A percentile compares a stretch with the other conserved stretches of the same genome.
Conservation (phyloP, 2,113 vertebrate genomes). For the Caranx melampygus region DNA sequence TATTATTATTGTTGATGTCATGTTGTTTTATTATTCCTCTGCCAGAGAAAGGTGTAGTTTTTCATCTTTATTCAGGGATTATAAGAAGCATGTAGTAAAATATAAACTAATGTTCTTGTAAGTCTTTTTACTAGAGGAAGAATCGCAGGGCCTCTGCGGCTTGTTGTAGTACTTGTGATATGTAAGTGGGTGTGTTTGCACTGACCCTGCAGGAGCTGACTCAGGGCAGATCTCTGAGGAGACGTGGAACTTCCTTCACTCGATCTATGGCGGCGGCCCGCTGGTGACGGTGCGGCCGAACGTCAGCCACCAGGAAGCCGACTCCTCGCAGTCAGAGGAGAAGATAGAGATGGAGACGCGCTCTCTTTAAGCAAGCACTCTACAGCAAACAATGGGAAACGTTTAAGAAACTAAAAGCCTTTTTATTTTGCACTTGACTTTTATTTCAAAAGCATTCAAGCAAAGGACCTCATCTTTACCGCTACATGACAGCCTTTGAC, state of each 20-base stretch:
- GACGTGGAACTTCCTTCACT: conserved; percentile 97
- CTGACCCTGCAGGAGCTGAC: conserved; percentile 88
- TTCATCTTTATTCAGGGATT: not conserved
- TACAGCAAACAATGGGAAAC: conserved; percentile 20
- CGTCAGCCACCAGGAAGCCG: conserved; percentile 87
- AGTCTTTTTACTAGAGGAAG: too few species aligned
- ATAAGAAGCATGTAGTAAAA: not conserved
- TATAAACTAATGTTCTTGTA: not conserved
- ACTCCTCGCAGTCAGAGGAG: conserved; percentile 90
- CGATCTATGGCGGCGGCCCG: conserved; percentile 94
- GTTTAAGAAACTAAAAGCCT: conserved; percentile 63
- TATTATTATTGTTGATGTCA: not conserved
- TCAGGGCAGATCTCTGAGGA: conserved; percentile 99
- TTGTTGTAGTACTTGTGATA: not conserved
- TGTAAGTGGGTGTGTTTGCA: not conserved
- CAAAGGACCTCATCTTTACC: conserved; percentile 69
- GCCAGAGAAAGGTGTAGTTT: not conserved
- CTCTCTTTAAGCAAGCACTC: conserved; percentile 83
- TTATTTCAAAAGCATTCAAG: conserved; percentile 77
- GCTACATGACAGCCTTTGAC: conserved; percentile 63
- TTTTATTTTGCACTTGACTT: conserved; percentile 86
- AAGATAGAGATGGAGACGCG: conserved; percentile 98
- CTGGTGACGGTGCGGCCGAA: conserved; percentile 92
- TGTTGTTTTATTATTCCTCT: not conserved
- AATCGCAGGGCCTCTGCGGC: not conserved